These are phyloP conservation scores for Cassiopea andromeda DNA, from an alignment of 30 jellyfish, hydroid and myxozoan species.

Conservation along the genomic window DNA sequence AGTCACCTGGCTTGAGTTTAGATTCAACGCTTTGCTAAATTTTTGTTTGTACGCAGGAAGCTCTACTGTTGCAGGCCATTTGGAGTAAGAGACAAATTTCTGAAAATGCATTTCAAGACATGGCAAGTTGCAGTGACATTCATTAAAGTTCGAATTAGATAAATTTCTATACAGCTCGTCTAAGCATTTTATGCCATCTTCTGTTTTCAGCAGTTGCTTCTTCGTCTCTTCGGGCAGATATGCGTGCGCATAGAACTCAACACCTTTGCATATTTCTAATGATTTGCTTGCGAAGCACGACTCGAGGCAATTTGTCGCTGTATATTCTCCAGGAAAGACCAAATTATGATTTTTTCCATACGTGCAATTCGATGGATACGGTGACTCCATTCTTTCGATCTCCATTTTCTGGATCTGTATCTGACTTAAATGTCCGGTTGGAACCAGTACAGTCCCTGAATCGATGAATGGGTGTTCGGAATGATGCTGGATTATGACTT, in stretches of 20 bases:
- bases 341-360: constrained; percentile 1
- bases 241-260: constrained; percentile 3
- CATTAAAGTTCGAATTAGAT: constrained; percentile 2
- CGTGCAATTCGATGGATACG: constrained; percentile 62
- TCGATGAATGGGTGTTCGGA: constrained; percentile 31
- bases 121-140: constrained; percentile 56
- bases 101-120: constrained; percentile 45
- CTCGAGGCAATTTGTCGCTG: constrained; percentile 47
- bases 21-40: constrained; percentile 28
- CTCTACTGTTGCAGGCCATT: constrained; percentile 61
- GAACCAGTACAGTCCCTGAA: constrained; percentile 34
- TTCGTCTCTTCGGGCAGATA: constrained; percentile 29
- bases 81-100: constrained; percentile 43
- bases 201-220: not conserved
- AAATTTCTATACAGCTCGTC: not conserved
- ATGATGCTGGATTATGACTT: constrained; percentile 43
- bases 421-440: constrained; percentile 40
- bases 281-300: constrained; percentile 24
- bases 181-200: not conserved
- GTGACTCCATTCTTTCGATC: constrained; percentile 22
- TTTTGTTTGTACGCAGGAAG: constrained; percentile 33
- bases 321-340: constrained; percentile 54
- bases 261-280: constrained; percentile 7
- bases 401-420: constrained; percentile 14
- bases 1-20: constrained; percentile 21